These are phyloP conservation scores for Sisyra nigra DNA, from an alignment of 2,888 invertebrate genomes.

Conservation along the genomic window DNA sequence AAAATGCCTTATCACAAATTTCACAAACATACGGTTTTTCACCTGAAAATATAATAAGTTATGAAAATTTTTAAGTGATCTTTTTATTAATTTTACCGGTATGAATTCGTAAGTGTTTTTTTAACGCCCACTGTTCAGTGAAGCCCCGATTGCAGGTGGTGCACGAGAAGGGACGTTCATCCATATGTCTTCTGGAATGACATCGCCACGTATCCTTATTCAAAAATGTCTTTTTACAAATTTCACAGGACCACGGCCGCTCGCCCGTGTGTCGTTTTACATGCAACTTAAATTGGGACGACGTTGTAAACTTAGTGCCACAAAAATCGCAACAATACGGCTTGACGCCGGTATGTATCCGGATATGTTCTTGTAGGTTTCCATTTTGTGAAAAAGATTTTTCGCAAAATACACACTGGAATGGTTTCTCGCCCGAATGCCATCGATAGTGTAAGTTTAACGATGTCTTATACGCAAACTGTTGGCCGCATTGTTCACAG, in stretches of 20 bases:
- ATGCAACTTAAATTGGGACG: conserved; percentile 54
- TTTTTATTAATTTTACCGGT: conserved; percentile 23
- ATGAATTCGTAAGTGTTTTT: conserved; percentile 46
- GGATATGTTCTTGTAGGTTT: conserved; percentile 43
- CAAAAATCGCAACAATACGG: conserved; percentile 56
- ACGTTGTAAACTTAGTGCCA: conserved; percentile 52
- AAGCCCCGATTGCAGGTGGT: conserved; percentile 39
- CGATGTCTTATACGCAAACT: conserved; percentile 63
- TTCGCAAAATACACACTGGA: conserved; percentile 46
- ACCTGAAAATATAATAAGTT: conserved; percentile 17
- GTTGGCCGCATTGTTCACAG: conserved; percentile 54
- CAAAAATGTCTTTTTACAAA: conserved; percentile 38
- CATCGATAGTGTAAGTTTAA: conserved; percentile 56
- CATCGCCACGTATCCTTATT: conserved; percentile 45
- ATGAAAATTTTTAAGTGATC: no score
- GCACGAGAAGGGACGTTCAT: conserved; percentile 48
- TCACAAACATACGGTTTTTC: conserved; percentile 56
- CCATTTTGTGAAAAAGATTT: conserved; percentile 65
- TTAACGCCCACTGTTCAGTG: conserved; percentile 45
- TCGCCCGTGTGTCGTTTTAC: conserved; percentile 42
- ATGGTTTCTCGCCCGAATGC: conserved; percentile 55
- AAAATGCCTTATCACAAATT: conserved; percentile 54
- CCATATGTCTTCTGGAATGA: conserved; percentile 48
- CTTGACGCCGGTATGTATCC: conserved; percentile 59
- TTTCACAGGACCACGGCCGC: conserved; percentile 39